Percentiles rank a stretch among this genome's conserved stretches.
Conservation (phyloP, 2,797 vertebrate species). For the Discoglossus pictus region DNA sequence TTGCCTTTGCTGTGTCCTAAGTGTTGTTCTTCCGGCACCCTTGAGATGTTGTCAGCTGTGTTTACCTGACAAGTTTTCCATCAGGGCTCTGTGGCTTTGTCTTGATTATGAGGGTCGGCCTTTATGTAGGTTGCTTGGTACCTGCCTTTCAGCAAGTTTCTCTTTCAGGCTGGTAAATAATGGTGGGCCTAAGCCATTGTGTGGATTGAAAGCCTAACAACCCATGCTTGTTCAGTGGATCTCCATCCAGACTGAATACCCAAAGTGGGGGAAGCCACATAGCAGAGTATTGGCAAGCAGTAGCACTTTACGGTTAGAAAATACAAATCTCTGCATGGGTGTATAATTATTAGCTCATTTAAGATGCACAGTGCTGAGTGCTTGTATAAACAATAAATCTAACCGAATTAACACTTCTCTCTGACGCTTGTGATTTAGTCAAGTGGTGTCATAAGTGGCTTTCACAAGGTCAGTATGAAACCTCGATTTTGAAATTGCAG, state of each 20-base stretch:
- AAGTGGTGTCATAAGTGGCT: no score
- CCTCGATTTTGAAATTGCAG: no score
- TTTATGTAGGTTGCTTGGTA: conserved; percentile 8
- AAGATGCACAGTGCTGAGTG: no score
- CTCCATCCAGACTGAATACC: not conserved
- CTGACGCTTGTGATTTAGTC: no score
- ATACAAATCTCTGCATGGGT: no score
- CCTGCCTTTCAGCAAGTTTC: not conserved
- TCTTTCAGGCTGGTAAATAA: conserved; percentile 4
- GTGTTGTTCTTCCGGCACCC: not conserved
- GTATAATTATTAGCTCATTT: no score
- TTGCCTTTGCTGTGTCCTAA: no score
- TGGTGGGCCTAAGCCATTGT: not conserved
- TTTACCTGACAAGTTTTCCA: conserved; percentile 19
- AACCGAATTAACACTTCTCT: no score
- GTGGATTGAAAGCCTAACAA: not conserved
- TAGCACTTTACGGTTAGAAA: no score
- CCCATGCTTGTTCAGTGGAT: not conserved
- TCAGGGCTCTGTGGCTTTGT: conserved; percentile 5
- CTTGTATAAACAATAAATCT: no score
- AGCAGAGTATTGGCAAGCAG: not conserved
- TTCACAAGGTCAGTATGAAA: no score
- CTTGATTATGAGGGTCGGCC: conserved; percentile 5
- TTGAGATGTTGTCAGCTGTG: conserved; percentile 18
- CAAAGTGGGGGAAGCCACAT: not conserved